Evolutionary conservation across 2,797 vertebrate genomes (phyloP).

Genomic region (Sarcophilus harrisii): DNA sequence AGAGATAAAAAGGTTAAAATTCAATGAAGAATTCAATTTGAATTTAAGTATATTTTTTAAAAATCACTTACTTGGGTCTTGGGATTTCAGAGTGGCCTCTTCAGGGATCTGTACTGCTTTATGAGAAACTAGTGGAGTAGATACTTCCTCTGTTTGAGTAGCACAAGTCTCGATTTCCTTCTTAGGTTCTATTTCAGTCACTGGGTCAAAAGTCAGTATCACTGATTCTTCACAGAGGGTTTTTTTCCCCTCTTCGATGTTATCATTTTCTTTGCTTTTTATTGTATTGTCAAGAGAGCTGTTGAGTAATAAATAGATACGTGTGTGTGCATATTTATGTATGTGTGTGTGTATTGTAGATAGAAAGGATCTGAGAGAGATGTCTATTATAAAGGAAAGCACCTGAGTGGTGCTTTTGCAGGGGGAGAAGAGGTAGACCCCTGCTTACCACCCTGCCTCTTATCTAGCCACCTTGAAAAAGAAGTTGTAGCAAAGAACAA

Average conservation of each 20-base stretch:
- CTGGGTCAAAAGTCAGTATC: background rate
- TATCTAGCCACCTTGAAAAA: background rate
- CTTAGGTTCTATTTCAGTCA: background rate
- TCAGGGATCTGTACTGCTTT: slow-evolving; percentile 2
- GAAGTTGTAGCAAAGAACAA: background rate
- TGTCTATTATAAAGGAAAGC: background rate
- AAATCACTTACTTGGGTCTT: background rate
- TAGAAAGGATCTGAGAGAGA: background rate
- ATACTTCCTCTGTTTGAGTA: background rate
- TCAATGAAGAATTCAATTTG: background rate
- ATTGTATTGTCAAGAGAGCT: background rate
- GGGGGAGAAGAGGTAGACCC: background rate
- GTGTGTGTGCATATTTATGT: background rate
- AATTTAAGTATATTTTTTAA: background rate
- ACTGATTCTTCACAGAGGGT: background rate
- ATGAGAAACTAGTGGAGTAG: background rate
- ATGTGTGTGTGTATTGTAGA: background rate
- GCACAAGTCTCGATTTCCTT: background rate
- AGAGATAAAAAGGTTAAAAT: background rate
- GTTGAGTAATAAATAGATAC: background rate
- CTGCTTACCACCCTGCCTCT: background rate
- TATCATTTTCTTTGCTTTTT: background rate
- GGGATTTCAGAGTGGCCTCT: background rate
- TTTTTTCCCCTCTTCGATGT: background rate
- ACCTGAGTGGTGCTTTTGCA: background rate